Percentiles rank a stretch among this genome's conserved stretches.
These are phyloP conservation scores for Hippocampus guttulatus DNA, from an alignment of 2,113 vertebrate species.

Conservation along the genomic window DNA sequence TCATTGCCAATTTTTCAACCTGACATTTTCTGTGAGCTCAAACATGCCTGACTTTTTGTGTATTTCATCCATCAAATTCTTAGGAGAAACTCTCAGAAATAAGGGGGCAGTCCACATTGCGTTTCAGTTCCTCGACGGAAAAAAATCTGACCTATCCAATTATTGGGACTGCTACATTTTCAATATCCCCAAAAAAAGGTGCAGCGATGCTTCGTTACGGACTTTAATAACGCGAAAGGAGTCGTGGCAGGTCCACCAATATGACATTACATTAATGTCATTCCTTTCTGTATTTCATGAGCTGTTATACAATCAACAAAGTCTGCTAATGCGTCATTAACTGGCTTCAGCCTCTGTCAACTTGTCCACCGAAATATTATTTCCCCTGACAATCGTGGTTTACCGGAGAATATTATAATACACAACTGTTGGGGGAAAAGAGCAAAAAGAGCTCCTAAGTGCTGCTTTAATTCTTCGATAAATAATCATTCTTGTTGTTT, in stretches of 20 bases:
- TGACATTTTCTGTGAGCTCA: background rate
- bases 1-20: background rate
- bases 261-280: too few species aligned
- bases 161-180: background rate
- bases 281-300: too few species aligned
- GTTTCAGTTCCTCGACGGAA: background rate
- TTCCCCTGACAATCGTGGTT: background rate
- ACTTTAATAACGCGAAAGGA: too few species aligned
- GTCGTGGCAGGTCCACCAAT: too few species aligned
- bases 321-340: background rate
- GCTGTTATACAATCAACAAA: too few species aligned
- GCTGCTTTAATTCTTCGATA: conserved; percentile 24
- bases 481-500: conserved; percentile 42
- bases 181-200: background rate
- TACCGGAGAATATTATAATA: background rate
- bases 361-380: background rate
- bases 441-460: background rate
- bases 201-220: background rate
- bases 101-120: background rate
- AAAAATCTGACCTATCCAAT: background rate
- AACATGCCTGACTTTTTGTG: background rate
- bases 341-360: background rate
- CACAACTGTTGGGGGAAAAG: background rate
- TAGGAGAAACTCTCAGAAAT: background rate
- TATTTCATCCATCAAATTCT: background rate